A percentile compares a stretch with the other conserved stretches of the same genome.
Conservation (phyloP, 2,888 invertebrate species). For the Ectemnius continuus region DNA sequence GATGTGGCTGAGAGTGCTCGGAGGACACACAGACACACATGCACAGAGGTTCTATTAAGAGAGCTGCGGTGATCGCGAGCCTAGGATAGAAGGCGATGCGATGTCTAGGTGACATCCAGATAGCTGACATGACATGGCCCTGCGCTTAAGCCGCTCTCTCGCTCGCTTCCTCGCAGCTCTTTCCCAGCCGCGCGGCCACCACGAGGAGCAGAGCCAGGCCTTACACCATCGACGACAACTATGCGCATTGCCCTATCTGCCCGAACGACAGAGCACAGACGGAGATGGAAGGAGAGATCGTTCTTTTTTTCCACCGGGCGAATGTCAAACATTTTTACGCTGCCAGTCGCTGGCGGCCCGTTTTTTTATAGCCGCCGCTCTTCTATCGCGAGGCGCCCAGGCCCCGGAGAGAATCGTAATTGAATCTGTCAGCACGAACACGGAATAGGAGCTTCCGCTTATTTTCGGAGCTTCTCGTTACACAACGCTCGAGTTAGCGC, state of each 20-base stretch:
- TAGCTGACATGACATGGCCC: conserved; percentile 74
- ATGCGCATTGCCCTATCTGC: conserved; percentile 51
- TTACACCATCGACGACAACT: conserved; percentile 50
- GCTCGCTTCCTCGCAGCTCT: conserved; percentile 38
- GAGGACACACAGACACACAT: conserved; percentile 17
- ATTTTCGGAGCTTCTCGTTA: neutral
- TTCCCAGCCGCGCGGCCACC: too few relatives aligned
- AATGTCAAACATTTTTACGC: conserved; percentile 47
- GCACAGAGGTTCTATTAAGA: conserved; percentile 69
- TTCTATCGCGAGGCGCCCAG: conserved; percentile 18
- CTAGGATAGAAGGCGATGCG: conserved; percentile 67
- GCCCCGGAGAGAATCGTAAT: conserved; percentile 16
- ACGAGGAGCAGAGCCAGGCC: conserved; percentile 17
- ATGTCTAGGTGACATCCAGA: conserved; percentile 69
- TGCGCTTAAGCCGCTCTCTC: conserved; percentile 68
- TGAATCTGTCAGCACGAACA: conserved; percentile 18
- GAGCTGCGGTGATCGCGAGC: conserved; percentile 31
- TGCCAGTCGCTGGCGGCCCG: neutral
- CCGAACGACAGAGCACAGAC: too few relatives aligned
- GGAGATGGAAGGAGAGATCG: neutral
- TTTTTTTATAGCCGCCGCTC: conserved; percentile 25
- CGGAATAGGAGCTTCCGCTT: neutral
- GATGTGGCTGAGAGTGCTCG: conserved; percentile 12
- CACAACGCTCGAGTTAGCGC: too few relatives aligned
- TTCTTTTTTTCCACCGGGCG: conserved; percentile 6